Evolutionary conservation across 2,797 vertebrate genomes (phyloP).

Genomic region (Gallinago nigripennis): DNA sequence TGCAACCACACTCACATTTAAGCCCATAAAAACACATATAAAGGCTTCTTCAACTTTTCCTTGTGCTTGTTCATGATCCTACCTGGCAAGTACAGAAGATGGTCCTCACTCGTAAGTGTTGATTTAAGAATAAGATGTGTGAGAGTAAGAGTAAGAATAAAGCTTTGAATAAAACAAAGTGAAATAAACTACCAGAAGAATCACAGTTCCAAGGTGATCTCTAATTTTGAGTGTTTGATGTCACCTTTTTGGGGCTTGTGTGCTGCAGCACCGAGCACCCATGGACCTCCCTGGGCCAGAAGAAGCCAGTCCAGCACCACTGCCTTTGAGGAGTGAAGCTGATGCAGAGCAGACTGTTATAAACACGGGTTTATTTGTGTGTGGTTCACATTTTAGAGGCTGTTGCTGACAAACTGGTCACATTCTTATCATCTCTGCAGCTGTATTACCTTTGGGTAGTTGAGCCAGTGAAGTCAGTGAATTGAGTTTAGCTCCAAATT

Average conservation of each 20-base stretch:
- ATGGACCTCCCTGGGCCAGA: fast-evolving
- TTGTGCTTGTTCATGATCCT: background rate
- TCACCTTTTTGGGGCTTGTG: fast-evolving
- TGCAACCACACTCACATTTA: background rate
- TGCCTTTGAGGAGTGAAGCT: background rate
- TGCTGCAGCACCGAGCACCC: background rate
- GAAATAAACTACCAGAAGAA: background rate
- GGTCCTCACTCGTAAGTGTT: background rate
- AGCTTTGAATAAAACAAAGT: background rate
- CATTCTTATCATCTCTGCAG: background rate
- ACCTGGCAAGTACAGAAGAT: background rate
- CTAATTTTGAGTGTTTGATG: fast-evolving
- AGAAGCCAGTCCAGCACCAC: background rate
- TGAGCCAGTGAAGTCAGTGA: background rate
- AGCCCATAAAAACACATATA: background rate
- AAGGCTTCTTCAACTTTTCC: background rate
- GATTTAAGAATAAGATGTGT: background rate
- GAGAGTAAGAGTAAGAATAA: background rate
- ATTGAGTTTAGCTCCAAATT: slow-evolving; percentile 20
- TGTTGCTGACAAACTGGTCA: background rate
- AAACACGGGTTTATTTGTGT: background rate
- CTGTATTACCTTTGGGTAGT: background rate
- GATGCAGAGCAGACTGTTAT: background rate
- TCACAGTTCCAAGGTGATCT: background rate
- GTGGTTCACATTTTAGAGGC: background rate